These are phyloP conservation scores for Rousettus madagascariensis DNA, from an alignment of 2,797 vertebrate genomes.

Conservation along the genomic window DNA sequence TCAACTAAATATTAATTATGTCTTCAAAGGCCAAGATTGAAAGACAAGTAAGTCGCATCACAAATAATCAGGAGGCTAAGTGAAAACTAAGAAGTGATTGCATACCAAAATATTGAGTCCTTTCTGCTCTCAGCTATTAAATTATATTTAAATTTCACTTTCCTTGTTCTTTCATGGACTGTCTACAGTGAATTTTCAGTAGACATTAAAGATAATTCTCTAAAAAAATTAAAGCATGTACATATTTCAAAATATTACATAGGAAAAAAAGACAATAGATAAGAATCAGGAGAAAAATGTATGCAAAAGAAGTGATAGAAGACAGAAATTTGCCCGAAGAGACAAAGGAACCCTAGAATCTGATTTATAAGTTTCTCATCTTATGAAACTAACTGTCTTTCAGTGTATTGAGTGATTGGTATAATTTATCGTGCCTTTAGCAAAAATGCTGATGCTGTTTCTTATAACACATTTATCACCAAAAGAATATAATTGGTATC, in stretches of 20 bases:
- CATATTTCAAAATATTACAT: background rate
- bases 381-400: background rate
- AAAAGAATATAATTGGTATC: background rate
- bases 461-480: background rate
- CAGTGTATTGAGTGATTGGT: background rate
- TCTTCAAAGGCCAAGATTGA: background rate
- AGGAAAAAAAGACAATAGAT: background rate
- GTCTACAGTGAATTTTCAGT: background rate
- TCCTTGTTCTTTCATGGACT: background rate
- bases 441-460: background rate
- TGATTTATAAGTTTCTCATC: background rate
- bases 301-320: background rate
- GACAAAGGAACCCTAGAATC: background rate
- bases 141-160: background rate
- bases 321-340: background rate
- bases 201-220: constrained; percentile 3
- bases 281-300: background rate
- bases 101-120: background rate
- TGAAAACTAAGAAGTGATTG: constrained; percentile 1
- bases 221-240: background rate
- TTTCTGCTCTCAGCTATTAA: background rate
- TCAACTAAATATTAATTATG: background rate
- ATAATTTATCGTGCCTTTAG: constrained; percentile 5
- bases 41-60: background rate
- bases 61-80: background rate